Evolutionary conservation across 2,888 invertebrate species (phyloP).

Genomic region (Melanophora roralis): DNA sequence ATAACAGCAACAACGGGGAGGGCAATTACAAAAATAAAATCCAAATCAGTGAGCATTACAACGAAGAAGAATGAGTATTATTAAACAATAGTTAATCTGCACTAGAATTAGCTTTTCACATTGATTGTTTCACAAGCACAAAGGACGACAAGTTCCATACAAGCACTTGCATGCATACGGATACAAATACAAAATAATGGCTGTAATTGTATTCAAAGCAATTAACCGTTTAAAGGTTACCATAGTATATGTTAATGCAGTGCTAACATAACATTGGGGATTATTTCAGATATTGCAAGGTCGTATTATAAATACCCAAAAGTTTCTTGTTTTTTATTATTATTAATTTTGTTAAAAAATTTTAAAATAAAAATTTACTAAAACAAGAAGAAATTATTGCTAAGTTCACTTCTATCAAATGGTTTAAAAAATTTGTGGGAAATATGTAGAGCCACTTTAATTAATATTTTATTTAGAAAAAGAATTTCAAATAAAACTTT

Average conservation of each 20-base stretch:
- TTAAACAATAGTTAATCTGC: constrained; percentile 32
- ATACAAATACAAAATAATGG: background rate
- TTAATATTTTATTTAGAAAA: too few relatives aligned
- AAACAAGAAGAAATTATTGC: too few relatives aligned
- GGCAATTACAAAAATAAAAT: constrained; percentile 32
- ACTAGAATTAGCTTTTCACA: constrained; percentile 34
- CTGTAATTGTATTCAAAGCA: background rate
- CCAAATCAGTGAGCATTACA: constrained; percentile 3
- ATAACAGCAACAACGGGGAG: background rate
- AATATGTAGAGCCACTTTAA: too few relatives aligned
- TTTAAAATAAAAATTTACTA: too few relatives aligned
- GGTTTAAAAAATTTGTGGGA: too few relatives aligned
- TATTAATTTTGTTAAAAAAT: too few relatives aligned
- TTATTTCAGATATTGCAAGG: too few relatives aligned
- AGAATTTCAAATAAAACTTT: background rate
- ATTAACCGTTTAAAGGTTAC: constrained; percentile 18
- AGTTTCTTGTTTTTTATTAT: too few relatives aligned
- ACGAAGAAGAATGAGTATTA: constrained; percentile 4
- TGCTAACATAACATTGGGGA: too few relatives aligned
- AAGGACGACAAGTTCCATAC: constrained; percentile 2
- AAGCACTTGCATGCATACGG: background rate
- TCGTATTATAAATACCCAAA: too few relatives aligned
- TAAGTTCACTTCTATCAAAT: too few relatives aligned
- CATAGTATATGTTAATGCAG: too few relatives aligned
- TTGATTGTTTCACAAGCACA: constrained; percentile 21